These are phyloP conservation scores for Hololepta plana DNA, from an alignment of 2,888 invertebrate genomes.

Conservation along the genomic window DNA sequence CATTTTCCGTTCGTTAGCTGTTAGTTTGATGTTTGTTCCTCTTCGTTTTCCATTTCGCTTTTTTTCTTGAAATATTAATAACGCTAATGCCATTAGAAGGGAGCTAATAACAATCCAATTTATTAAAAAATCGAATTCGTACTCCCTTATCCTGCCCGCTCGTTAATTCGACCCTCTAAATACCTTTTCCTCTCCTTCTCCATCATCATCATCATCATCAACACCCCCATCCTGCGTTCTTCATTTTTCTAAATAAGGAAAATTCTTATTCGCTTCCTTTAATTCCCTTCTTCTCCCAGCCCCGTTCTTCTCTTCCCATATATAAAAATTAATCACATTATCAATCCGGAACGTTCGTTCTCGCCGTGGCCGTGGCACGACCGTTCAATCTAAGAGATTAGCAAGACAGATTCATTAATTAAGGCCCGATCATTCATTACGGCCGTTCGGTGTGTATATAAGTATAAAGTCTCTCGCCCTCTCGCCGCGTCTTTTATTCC, in stretches of 20 bases:
- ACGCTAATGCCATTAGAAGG: conserved; percentile 17
- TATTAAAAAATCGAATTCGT: conserved; percentile 23
- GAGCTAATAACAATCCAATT: conserved; percentile 20
- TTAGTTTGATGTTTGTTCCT: too few relatives aligned
- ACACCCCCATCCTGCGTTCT: too few relatives aligned
- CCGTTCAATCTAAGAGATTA: conserved; percentile 30
- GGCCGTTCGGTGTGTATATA: conserved; percentile 22
- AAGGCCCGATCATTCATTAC: conserved; percentile 30
- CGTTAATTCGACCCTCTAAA: too few relatives aligned
- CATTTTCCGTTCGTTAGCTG: too few relatives aligned
- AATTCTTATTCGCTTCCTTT: too few relatives aligned
- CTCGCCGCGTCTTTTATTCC: too few relatives aligned
- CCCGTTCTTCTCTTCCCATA: conserved; percentile 13
- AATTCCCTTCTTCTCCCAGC: conserved; percentile 3
- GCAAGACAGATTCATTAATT: conserved; percentile 32
- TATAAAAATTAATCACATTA: conserved; percentile 31
- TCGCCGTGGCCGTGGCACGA: conserved; percentile 16
- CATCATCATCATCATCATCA: too few relatives aligned
- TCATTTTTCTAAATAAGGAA: too few relatives aligned
- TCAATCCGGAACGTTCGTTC: conserved; percentile 26
- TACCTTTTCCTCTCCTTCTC: too few relatives aligned
- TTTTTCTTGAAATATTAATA: too few relatives aligned
- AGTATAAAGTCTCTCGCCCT: too few relatives aligned
- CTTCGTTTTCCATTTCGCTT: too few relatives aligned
- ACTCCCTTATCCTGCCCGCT: conserved; percentile 11